Base-by-base conservation (phyloP, 2,797 vertebrate genomes). In the Sebastolobus altivelis region DNA sequence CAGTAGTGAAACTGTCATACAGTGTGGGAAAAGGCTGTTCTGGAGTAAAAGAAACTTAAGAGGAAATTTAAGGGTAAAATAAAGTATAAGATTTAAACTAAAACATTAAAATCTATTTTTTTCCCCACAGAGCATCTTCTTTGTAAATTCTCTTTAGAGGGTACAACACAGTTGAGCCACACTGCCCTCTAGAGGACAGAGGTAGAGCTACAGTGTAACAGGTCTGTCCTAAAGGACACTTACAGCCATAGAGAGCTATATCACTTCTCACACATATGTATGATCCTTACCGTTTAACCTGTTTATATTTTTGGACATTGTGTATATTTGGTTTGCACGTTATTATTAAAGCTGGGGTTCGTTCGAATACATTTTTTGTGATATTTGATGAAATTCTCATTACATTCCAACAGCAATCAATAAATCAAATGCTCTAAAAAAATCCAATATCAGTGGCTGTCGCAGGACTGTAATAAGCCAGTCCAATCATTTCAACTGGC, bases 181-280 rank as follows among this genome's bases (percentile, higher is more conserved):
- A 10, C 68, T 74, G 77, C 73, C 87, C 77, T n/a, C 91, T 86
- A 35, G 52, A 69, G 89, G 88, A 76, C 63, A 18, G 6, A 13
- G 1, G 49, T 72, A 14, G 20, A n/a, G 49, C 49, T 52, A n/a
- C 49, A 66, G 29, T 11, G 13, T 22, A 54, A 35, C 43, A 27
- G 37, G 18, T 54, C 38, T 46, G 63, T 27, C 31, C 8, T 52
- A 8, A 52, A 52, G 49, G 49, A 52, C 43, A 46, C 43, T 1
- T 18, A 46, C 0, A 46, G 43, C 0, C 43, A 46, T 46, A 46
- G 43, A 18, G 1, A 46, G 16, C 43, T 46, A 37, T 37, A 20
- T 8, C 33, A 62, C 60, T 13, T 22, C 20, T 62, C 20, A 13
- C 33, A 37, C 33, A 37, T 22, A 22, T 4, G 20, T 37, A 9